Evolutionary conservation across 2,797 vertebrate species (phyloP).

Genomic region (Syngnathus acus): DNA sequence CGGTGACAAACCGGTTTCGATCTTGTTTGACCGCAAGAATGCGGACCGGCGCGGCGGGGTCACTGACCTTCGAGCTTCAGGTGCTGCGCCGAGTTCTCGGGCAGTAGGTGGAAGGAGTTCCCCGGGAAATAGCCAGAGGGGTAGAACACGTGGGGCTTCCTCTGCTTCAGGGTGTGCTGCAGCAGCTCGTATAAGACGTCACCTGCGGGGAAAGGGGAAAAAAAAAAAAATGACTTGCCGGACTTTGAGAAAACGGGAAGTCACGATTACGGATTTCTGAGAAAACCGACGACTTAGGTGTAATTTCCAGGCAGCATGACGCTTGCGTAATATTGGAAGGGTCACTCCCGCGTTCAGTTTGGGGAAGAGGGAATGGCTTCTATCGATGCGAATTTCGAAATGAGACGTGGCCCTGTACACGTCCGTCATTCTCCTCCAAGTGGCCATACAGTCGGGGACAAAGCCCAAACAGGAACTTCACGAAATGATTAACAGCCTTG

Average conservation of each 20-base stretch:
- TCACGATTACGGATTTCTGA: constrained; percentile 1
- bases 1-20: not conserved
- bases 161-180: constrained; percentile 95
- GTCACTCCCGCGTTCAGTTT: not conserved
- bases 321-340: constrained; percentile 28
- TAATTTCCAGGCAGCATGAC: constrained; percentile 28
- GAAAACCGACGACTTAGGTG: constrained; percentile 3
- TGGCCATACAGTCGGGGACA: constrained; percentile 11
- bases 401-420: constrained; percentile 11
- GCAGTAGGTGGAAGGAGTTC: constrained; percentile 82
- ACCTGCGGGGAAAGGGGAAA: constrained; percentile 57
- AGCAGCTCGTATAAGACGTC: constrained; percentile 96
- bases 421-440: constrained; percentile 12
- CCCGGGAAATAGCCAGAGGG: constrained; percentile 84
- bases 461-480: constrained; percentile 33
- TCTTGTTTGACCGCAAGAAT: not conserved
- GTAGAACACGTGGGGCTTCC: constrained; percentile 79
- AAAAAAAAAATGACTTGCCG: not conserved
- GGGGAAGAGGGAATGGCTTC: no score
- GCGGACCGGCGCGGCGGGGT: not conserved
- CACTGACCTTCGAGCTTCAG: constrained; percentile 88
- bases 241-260: constrained; percentile 3
- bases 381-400: not conserved
- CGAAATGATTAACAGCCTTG: constrained; percentile 26
- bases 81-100: constrained; percentile 79